Base-by-base conservation (phyloP, 2,888 invertebrate species). In the Agonum fuliginosum region DNA sequence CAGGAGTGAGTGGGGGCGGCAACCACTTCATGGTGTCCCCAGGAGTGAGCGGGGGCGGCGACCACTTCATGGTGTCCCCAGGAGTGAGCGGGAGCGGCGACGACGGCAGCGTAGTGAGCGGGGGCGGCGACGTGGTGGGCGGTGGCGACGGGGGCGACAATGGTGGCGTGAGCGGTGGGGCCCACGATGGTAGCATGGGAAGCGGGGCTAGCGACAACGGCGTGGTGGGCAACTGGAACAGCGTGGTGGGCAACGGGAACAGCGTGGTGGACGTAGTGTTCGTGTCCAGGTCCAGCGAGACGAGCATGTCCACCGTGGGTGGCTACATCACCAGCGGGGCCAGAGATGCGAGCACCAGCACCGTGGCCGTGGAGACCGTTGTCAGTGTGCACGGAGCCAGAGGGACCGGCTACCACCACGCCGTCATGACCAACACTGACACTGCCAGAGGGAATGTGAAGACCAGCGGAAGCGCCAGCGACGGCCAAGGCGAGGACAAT, bases 341-440 rank as follows among this genome's bases (percentile, higher is more conserved):
- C 76, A 12, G 48, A 30, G 6, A 76, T 22, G 4, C 14, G 30
- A n/a, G 67, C 76, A 37, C 69, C 51, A 48, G 76, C 76, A 17
- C 76, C 76, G 22, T 69, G 69, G 30, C 76, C 76, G 17, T 51
- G 37, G n/a, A 74, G 34, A 19, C 74, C 74, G 46, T 74, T 74
- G 46, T 74, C 46, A 8, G 74, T 74, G 41, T 58, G 62, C 17
- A 76, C 51, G 48, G 67, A 51, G 54, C 80, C 80, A 34, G 79
- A 78, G 22, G 79, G 73, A 46, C 78, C 81, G 46, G 81, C 81
- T 34, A 79, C 58, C 27, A 80, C 79, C 73, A 78, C 81, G 43
- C 80, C 80, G 69, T 69, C 79, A 24, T 51, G 67, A n/a, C 51
- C 46, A 5, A 69, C 69, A 10, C 46, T 22, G 0, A 76, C 67